phyloP scores from a whole-genome alignment of 1,140 invertebrate species.

The Saccostrea glomerata region DNA sequence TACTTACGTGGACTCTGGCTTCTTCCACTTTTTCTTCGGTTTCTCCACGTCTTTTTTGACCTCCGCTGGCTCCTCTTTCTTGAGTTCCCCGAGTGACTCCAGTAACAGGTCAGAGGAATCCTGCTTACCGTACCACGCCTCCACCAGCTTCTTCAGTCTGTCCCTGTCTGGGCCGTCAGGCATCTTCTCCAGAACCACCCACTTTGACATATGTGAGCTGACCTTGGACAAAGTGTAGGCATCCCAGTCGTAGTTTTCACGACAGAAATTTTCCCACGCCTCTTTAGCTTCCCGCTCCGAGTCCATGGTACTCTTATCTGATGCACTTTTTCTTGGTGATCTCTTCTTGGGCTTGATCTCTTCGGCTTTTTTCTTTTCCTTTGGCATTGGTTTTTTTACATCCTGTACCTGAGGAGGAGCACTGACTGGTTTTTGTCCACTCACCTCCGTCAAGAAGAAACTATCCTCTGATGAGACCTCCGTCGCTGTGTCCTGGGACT shows the following conservation, averaged over 20 bases:
- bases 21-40: slow-evolving; percentile 70
- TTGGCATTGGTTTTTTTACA: slow-evolving; percentile 49
- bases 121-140: slow-evolving; percentile 71
- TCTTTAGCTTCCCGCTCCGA: background rate
- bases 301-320: background rate
- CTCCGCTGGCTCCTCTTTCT: slow-evolving; percentile 52
- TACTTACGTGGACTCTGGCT: slow-evolving; percentile 70
- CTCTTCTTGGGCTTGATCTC: slow-evolving; percentile 1
- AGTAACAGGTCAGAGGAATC: slow-evolving; percentile 70
- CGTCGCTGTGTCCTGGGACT: slow-evolving; percentile 52
- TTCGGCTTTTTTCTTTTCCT: slow-evolving; percentile 43
- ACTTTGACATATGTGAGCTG: slow-evolving; percentile 72
- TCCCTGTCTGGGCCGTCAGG: slow-evolving; percentile 57
- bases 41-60: slow-evolving; percentile 57
- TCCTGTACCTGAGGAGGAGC: background rate
- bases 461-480: slow-evolving; percentile 41
- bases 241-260: slow-evolving; percentile 73
- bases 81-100: slow-evolving; percentile 64
- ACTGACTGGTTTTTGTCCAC: slow-evolving; percentile 26
- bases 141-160: slow-evolving; percentile 64
- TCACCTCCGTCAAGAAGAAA: slow-evolving; percentile 63
- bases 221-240: slow-evolving; percentile 71
- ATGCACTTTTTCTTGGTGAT: slow-evolving; percentile 23
- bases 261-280: background rate
- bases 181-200: slow-evolving; percentile 73